Base-by-base conservation (phyloP, 1,140 invertebrate species). In the Monochamus saltuarius region DNA sequence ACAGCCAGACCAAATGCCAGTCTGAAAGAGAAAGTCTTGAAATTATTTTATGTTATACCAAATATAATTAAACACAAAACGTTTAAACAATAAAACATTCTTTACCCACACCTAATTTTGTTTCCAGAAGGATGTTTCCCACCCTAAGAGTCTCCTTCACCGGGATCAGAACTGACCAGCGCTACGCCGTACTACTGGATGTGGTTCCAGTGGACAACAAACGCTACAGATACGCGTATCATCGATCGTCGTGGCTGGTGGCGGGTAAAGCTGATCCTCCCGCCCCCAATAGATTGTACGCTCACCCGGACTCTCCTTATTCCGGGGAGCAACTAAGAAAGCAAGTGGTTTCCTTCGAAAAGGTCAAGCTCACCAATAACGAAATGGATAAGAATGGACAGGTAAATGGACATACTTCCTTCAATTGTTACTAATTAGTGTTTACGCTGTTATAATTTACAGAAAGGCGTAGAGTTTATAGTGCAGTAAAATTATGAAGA, bases 331-430 rank as follows among this genome's bases (percentile, higher is more conserved):
- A 97, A 78, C 84, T 98, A 34, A 82, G 89, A 66, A 97, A 97
- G 80, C 96, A 99, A 81, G 92, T 98, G 71, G 94, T 99, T 70
- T 97, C 95, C 62, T 99, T 99, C 80, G 97, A 99, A 83, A 99
- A 99, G 82, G 93, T 98, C 76, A 99, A 99, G 80, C 87, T 99
- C 64, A 99, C 97, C 76, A 99, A 99, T 81, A 99, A 99, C 81
- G 95, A 98, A 79, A 93, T 97, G 89, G 96, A 99, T 80, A 97
- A 96, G 79, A 92, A 94, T 75, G 95, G 95, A 80, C 95, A 99
- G 86, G 97, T 99, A 82, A 86, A 85, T 59, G 35, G 34, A 47
- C n/a, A 29, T 13, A 34, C n/a, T 39, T 50, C 6, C 10, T 2
- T 34, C 13, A 22, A 11, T 50, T 34, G 36, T 36, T n/a, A 35